Percentiles rank a stretch among this genome's conserved stretches.
Evolutionary conservation across 2,888 invertebrate genomes (phyloP).

Genomic region (Epistrophella euchroma): DNA sequence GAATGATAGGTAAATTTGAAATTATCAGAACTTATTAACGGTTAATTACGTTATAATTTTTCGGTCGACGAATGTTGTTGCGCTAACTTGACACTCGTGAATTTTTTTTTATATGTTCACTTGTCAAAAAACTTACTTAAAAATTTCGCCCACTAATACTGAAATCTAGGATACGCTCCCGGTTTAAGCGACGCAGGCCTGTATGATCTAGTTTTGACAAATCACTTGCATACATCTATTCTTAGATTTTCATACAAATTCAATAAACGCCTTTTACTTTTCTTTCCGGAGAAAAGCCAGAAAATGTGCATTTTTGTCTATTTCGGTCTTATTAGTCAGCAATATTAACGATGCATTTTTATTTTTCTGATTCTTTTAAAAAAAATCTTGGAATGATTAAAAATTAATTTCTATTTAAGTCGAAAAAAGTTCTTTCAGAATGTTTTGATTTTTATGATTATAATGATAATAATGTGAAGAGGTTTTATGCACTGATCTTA

Average conservation of each 20-base stretch:
- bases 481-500: too few relatives aligned
- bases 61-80: too few relatives aligned
- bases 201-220: neutral
- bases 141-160: neutral
- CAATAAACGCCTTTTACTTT: neutral
- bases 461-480: too few relatives aligned
- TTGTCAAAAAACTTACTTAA: too few relatives aligned
- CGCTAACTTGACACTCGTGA: too few relatives aligned
- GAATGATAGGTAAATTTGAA: too few relatives aligned
- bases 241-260: neutral
- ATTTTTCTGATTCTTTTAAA: neutral
- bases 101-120: too few relatives aligned
- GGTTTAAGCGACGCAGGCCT: neutral
- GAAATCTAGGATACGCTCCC: neutral
- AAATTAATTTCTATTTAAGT: neutral
- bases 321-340: neutral
- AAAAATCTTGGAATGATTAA: neutral
- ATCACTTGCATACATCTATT: neutral
- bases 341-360: neutral
- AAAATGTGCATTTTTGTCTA: neutral
- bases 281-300: neutral
- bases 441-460: neutral
- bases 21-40: too few relatives aligned
- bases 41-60: too few relatives aligned
- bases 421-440: neutral